Conservation (phyloP, 2,888 invertebrate genomes). For the Drosophila merina region DNA sequence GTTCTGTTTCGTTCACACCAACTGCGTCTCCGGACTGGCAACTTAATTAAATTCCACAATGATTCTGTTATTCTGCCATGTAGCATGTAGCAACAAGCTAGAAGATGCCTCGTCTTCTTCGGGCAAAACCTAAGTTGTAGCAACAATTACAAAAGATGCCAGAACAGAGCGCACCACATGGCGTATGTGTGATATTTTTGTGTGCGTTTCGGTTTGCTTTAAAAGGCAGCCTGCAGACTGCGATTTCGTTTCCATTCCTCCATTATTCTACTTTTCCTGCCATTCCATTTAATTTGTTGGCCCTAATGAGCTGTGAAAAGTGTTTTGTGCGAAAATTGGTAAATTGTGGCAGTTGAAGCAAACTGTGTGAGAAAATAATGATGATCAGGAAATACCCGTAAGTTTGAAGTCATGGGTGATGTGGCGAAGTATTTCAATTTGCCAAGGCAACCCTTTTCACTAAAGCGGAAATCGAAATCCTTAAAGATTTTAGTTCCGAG, state of each 20-base stretch:
- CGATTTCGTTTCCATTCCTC: constrained; percentile 1
- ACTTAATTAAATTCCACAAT: constrained; percentile 74
- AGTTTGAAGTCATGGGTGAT: constrained; percentile 10
- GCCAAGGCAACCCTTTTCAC: not conserved
- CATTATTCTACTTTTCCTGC: constrained; percentile 13
- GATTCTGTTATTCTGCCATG: constrained; percentile 57
- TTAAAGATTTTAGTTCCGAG: too few relatives aligned
- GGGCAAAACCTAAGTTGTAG: constrained; percentile 14
- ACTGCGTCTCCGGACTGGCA: constrained; percentile 18
- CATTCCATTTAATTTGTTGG: constrained; percentile 31
- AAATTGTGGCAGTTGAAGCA: constrained; percentile 30
- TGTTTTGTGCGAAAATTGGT: constrained; percentile 30
- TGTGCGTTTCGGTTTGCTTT: constrained; percentile 14
- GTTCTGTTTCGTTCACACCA: constrained; percentile 34
- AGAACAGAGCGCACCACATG: constrained; percentile 57
- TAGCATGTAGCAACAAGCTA: constrained; percentile 24
- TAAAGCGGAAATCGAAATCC: too few relatives aligned
- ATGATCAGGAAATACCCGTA: constrained; percentile 9
- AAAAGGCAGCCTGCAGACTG: constrained; percentile 7
- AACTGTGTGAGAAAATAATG: constrained; percentile 31
- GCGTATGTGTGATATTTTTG: constrained; percentile 60
- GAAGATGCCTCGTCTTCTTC: constrained; percentile 13
- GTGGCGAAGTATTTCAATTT: not conserved
- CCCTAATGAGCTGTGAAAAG: constrained; percentile 42
- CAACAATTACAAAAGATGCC: constrained; percentile 28